These are phyloP conservation scores for Lepidocolaptes lacrymiger DNA, from an alignment of 2,797 vertebrate genomes.

Conservation along the genomic window DNA sequence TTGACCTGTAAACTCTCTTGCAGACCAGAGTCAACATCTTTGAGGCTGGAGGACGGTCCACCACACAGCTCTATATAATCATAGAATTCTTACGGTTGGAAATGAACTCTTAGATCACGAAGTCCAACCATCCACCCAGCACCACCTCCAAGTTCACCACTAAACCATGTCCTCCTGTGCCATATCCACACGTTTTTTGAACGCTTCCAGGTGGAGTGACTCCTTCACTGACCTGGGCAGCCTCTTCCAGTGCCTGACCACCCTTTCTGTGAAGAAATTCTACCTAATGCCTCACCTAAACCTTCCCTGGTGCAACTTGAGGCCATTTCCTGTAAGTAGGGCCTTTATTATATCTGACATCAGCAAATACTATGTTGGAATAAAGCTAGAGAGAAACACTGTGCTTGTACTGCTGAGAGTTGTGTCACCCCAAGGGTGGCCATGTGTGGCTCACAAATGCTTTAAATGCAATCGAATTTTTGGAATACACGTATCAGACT, in stretches of 20 bases:
- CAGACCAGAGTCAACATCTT: neutral
- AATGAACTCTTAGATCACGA: neutral
- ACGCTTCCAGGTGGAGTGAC: neutral
- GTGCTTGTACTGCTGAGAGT: neutral
- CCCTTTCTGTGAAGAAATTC: neutral
- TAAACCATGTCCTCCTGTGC: neutral
- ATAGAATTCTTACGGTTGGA: too few species aligned
- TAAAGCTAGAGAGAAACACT: neutral
- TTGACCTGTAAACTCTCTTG: neutral
- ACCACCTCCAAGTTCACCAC: neutral
- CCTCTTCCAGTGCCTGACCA: neutral
- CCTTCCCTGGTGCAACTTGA: neutral
- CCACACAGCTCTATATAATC: neutral
- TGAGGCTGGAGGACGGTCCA: neutral
- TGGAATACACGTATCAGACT: neutral
- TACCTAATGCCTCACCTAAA: neutral
- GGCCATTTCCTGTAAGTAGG: neutral
- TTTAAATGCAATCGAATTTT: neutral
- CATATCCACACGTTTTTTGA: neutral
- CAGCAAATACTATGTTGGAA: accelerated
- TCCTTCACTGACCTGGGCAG: neutral
- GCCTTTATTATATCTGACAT: neutral
- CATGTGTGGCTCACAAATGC: neutral
- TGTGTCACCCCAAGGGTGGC: accelerated
- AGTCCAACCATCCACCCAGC: neutral